Evolutionary conservation across 2,888 invertebrate species (phyloP), one percentile per base, ranked within the genome.

Genomic region (Invenusta paracnida): DNA sequence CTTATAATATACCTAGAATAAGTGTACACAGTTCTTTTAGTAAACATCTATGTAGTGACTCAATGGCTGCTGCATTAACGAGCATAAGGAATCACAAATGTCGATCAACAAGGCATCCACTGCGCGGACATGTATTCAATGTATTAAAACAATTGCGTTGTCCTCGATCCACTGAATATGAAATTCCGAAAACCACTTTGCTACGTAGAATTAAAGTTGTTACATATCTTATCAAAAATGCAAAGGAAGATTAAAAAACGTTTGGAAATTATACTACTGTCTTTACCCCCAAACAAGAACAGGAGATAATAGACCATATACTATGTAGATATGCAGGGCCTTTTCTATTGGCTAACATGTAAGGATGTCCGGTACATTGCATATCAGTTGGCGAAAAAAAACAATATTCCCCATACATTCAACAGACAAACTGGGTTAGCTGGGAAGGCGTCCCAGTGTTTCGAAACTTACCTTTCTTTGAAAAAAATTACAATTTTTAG

Each of bases 391-490:
- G 87, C 88, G 0, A 85, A 87, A 83, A 84, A 73, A 73, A 5
- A 31, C 2, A 82, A 83, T 11, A 1, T 88, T 27, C 17, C 29
- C 2, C 87, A 88, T 79, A 29, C 28, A 13, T 87, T 88, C 85
- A 86, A 87, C 81, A 86, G 82, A 31, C 30, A 84, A 11, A 48
- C 17, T 11, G 86, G 86, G 82, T 86, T 87, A 81, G 88, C 88
- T 28, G 88, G 88, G 29, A 84, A 85, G n/a, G 88, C 88, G 82
- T n/a, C n/a, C n/a, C n/a, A n/a, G n/a, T n/a, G n/a, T n/a, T n/a
- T n/a, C n/a, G n/a, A n/a, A n/a, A n/a, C n/a, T n/a, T n/a, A n/a
- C n/a, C n/a, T n/a, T n/a, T n/a, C n/a, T n/a, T n/a, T n/a, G n/a
- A n/a, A n/a, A n/a, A n/a, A n/a, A n/a, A n/a, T n/a, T n/a, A n/a